Conservation (phyloP, 2,888 invertebrate genomes). For the Prosapia bicincta region DNA sequence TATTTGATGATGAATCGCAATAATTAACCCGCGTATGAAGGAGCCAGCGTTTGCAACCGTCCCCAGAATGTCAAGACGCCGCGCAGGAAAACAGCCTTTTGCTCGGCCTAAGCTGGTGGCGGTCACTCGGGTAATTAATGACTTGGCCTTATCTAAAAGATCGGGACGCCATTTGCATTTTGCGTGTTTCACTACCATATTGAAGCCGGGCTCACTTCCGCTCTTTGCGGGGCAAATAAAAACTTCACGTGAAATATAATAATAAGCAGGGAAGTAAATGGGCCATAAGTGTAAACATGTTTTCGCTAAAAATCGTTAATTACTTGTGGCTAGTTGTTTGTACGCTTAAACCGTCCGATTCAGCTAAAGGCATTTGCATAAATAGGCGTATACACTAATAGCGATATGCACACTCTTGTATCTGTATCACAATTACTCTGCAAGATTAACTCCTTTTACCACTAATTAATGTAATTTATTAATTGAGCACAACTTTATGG, state of each 20-base stretch:
- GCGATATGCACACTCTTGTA: not conserved
- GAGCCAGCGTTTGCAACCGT: no score
- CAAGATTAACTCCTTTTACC: not conserved
- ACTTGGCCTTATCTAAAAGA: constrained; percentile 22
- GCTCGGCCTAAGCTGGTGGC: constrained; percentile 8
- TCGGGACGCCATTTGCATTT: constrained; percentile 27
- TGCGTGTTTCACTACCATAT: constrained; percentile 27
- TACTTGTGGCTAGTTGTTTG: not conserved
- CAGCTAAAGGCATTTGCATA: not conserved
- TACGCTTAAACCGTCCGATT: not conserved
- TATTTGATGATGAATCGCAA: no score
- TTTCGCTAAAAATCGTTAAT: not conserved
- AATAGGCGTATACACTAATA: not conserved
- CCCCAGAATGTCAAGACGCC: constrained; percentile 5
- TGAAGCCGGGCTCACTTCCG: constrained; percentile 22
- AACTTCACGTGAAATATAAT: constrained; percentile 19
- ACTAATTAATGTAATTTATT: not conserved
- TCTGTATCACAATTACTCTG: not conserved
- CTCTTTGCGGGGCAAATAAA: constrained; percentile 12
- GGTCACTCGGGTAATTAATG: constrained; percentile 24
- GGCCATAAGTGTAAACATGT: constrained; percentile 16
- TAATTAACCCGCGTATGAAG: no score
- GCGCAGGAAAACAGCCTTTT: not conserved
- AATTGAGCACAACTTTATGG: not conserved
- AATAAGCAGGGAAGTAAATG: constrained; percentile 15